phyloP scores from a whole-genome alignment of 1,140 invertebrate genomes.

The Hesperophylax magnus region DNA sequence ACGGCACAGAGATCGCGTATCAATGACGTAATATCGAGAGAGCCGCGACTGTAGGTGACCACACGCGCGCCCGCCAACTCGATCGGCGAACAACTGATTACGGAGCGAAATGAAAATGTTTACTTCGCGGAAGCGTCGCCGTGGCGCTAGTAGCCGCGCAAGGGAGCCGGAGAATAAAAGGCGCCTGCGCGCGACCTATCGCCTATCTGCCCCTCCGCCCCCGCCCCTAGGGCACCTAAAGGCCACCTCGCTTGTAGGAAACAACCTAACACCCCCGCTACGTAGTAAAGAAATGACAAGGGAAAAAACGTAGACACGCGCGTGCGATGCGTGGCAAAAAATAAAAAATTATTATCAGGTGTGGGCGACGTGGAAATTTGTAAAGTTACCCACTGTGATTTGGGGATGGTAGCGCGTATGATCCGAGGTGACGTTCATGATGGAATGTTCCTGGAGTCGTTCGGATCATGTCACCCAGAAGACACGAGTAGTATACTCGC shows the following conservation, averaged over 20 bases:
- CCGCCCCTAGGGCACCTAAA: neutral
- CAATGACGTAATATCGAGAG: conserved; percentile 33
- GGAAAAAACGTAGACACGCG: neutral
- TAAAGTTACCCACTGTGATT: neutral
- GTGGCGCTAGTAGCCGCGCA: neutral
- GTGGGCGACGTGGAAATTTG: neutral
- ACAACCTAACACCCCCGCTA: neutral
- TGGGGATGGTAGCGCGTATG: neutral
- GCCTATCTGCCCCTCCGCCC: neutral
- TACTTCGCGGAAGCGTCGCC: conserved; percentile 18
- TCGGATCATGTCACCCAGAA: conserved; percentile 1
- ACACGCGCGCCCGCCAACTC: conserved; percentile 18
- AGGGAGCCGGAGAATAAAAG: neutral
- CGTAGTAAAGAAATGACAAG: neutral
- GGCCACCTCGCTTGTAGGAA: conserved; percentile 8
- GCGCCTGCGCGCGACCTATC: conserved; percentile 26
- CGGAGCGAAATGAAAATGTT: conserved; percentile 18
- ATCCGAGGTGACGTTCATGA: conserved; percentile 29
- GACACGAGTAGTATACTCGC: neutral
- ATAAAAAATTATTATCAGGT: conserved; percentile 15
- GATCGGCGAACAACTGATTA: conserved; percentile 39
- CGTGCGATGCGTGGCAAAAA: neutral
- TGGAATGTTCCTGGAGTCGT: conserved; percentile 15
- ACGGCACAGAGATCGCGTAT: conserved; percentile 28
- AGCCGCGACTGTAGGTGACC: too few species aligned